Base-by-base conservation (phyloP, 1,140 invertebrate genomes). In the Cataglyphis hispanica region DNA sequence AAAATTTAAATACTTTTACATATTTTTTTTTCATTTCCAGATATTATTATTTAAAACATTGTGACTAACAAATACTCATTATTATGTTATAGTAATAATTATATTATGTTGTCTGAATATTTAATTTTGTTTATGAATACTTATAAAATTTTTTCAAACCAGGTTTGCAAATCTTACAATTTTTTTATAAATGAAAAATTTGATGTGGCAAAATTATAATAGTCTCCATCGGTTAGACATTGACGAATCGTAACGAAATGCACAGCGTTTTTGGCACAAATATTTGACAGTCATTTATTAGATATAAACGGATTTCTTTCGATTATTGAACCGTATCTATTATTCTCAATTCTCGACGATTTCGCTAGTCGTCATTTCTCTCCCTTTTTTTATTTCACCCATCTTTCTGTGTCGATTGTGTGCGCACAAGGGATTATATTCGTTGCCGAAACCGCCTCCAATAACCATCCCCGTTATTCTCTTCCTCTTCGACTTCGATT, bases 391-490 rank as follows among this genome's bases (percentile, higher is more conserved):
- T 70, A 70, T 72, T 34, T 60, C 27, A 19, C 27, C 6, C 80
- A 43, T n/a, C 34, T 58, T 66, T 63, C 37, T 66, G 66, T 64
- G 25, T 78, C 60, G 60, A 40, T 40, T 50, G 43, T 63, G 11
- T 50, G 34, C 31, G 27, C 22, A 25, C 3, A 37, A 31, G 19
- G 66, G 76, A 83, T 85, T 89, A 89, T 89, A 66, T 89, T 89
- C 77, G 70, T 83, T 74, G 53, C 72, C 77, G 72, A 89, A 89
- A 89, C 77, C 64, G 53, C 77, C 66, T 89, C 66, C 77, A 89
- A 89, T 89, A 89, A 86, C 77, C 85, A 37, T 37, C n/a, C 13
- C 50, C 69, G 85, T 90, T 90, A 84, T 89, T 87, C 61, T 76
- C 75, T 90, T 84, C 78, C 69, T 74, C 76, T 89, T 69, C 58